These are phyloP conservation scores for Acrobasis repandana DNA, from an alignment of 2,888 invertebrate species.

Conservation along the genomic window DNA sequence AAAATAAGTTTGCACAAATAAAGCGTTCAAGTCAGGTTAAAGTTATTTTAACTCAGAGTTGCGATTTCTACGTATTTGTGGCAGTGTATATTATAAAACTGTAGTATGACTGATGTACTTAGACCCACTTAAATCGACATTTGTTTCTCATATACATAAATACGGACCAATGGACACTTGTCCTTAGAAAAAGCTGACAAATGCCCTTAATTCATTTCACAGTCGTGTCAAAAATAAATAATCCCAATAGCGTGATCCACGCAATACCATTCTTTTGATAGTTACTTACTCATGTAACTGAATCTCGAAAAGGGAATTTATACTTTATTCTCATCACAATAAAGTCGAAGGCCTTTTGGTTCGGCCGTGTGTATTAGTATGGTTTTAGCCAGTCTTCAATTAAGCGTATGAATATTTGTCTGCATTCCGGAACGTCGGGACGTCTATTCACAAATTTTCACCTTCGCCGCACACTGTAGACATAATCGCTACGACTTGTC, in stretches of 20 bases:
- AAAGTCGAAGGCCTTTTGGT: conserved; percentile 4
- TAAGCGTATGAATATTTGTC: conserved; percentile 40
- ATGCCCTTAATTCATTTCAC: neutral
- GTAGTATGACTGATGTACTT: neutral
- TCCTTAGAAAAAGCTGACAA: neutral
- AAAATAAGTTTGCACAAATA: too few species aligned
- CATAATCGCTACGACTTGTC: conserved; percentile 10
- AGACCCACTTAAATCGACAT: neutral
- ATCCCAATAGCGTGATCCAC: neutral
- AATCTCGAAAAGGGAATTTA: conserved; percentile 8
- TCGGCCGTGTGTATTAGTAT: neutral
- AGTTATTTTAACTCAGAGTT: too few species aligned
- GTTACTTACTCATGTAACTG: conserved; percentile 16
- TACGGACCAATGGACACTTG: neutral
- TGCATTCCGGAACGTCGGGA: conserved; percentile 20
- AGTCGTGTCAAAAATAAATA: conserved; percentile 1
- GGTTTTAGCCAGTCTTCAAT: conserved; percentile 40
- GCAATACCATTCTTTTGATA: neutral
- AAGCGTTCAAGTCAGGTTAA: too few species aligned
- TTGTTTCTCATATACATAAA: conserved; percentile 2
- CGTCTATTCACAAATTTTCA: neutral
- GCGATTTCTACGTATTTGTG: neutral
- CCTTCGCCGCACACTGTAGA: conserved; percentile 9
- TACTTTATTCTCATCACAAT: conserved; percentile 3
- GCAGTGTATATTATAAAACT: neutral